Conservation (phyloP, 2,888 invertebrate genomes). For the Tetranychus truncatus region DNA sequence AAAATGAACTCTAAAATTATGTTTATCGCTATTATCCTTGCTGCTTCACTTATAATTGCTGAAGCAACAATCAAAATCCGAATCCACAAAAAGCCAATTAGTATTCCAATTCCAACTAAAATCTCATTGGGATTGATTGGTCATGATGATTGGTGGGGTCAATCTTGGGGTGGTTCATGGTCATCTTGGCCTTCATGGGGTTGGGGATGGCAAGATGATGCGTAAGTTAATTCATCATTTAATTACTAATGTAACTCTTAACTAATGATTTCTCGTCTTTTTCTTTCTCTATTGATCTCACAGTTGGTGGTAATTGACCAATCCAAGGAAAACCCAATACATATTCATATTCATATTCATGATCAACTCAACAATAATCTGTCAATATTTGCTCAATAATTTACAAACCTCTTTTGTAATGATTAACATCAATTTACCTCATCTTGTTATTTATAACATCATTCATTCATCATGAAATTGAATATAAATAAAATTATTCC, state of each 20-base stretch:
- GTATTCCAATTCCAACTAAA: neutral
- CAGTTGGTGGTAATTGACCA: no score
- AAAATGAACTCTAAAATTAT: neutral
- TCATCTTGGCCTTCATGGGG: neutral
- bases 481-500: no score
- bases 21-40: neutral
- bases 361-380: no score
- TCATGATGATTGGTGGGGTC: neutral
- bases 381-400: no score
- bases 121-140: neutral
- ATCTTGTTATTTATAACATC: no score
- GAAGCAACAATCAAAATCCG: neutral
- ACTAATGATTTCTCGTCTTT: no score
- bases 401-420: no score
- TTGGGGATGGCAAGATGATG: neutral
- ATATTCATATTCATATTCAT: no score
- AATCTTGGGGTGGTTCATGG: neutral
- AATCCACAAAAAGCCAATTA: neutral
- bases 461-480: no score
- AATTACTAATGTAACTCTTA: neutral
- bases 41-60: neutral
- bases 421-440: no score
- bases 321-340: no score
- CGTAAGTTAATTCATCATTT: neutral
- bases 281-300: no score